Evolutionary conservation across 2,797 vertebrate species (phyloP), one percentile per base, ranked within the genome.

Genomic region (Rallus crepitans): DNA sequence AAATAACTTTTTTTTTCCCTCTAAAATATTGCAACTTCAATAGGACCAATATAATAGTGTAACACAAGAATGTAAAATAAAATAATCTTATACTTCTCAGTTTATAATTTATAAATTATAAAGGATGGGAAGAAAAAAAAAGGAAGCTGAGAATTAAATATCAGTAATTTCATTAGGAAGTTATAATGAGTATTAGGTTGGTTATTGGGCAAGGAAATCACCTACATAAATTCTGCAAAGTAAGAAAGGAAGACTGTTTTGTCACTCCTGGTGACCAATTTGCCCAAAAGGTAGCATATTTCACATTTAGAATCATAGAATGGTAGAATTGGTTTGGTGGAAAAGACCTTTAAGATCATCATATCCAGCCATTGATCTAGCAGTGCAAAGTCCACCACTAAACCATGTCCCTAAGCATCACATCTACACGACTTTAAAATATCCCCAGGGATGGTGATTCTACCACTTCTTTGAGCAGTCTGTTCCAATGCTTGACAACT

Each of bases 211-310:
- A 64, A 85, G 27, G 20, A 88, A 93, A 78, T 10, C 10, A 6
- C 30, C 40, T 24, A 12, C 7, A 15, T 25, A 61, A 78, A 76
- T 83, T 83, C 63, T 88, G 30, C 70, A 73, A 59, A 84, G 24
- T 33, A 31, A 53, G 53, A 52, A 77, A 90, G 42, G 0, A 2
- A 86, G 57, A 81, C 8, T 0, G 0, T n/a, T 14, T 15, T 13
- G 2, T 10, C 35, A 28, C 35, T 63, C 31, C 68, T 33, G 31
- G 15, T n/a, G 35, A 82, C 12, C 23, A 48, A 8, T 45, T 33
- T 70, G 28, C 42, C 61, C 66, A 35, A 35, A 71, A 79, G 10
- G 21, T 14, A 65, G 7, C 63, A 84, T 9, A 30, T 17, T 11
- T 8, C 57, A n/a, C 37, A 86, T 72, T 52, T 13, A 27, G 25